These are phyloP conservation scores for Leucoraja erinaceus DNA, from an alignment of 2,113 vertebrate species.

Conservation along the genomic window DNA sequence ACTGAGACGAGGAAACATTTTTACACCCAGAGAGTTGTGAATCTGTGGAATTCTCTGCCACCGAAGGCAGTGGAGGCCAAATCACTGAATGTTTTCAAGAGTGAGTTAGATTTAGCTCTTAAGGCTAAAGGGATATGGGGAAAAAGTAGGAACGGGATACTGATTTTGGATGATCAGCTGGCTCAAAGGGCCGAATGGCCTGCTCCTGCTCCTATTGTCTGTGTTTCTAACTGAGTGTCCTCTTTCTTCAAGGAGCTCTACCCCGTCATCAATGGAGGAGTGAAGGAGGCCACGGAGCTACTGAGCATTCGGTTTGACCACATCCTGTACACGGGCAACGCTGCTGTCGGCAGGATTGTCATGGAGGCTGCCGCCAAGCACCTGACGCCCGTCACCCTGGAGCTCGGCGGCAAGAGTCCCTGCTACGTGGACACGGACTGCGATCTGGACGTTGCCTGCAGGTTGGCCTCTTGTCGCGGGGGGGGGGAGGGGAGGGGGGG, in stretches of 20 bases:
- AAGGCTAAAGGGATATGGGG: no score
- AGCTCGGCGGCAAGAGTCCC: slow-evolving; percentile 87
- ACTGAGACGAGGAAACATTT: no score
- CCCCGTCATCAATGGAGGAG: slow-evolving; percentile 68
- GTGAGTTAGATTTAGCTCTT: background rate
- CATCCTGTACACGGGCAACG: slow-evolving; percentile 77
- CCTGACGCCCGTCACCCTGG: slow-evolving; percentile 85
- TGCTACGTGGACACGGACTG: slow-evolving; percentile 84
- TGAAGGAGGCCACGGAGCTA: slow-evolving; percentile 73
- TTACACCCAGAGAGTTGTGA: no score
- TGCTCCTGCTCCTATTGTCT: no score
- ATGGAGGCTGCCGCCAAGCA: slow-evolving; percentile 78
- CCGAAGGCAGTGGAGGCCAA: background rate
- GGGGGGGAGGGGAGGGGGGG: no score
- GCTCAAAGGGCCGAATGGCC: no score
- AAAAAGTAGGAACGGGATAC: no score
- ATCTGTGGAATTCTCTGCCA: no score
- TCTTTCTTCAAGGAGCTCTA: slow-evolving; percentile 64
- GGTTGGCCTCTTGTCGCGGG: slow-evolving; percentile 52
- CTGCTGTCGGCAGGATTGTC: slow-evolving; percentile 66
- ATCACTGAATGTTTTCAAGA: no score
- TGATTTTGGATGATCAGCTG: no score
- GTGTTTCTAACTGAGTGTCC: background rate
- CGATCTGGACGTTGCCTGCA: slow-evolving; percentile 69
- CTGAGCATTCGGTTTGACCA: slow-evolving; percentile 75